phyloP scores from a whole-genome alignment of 2,797 vertebrate genomes.

The Crossoptilon crossoptilon region DNA sequence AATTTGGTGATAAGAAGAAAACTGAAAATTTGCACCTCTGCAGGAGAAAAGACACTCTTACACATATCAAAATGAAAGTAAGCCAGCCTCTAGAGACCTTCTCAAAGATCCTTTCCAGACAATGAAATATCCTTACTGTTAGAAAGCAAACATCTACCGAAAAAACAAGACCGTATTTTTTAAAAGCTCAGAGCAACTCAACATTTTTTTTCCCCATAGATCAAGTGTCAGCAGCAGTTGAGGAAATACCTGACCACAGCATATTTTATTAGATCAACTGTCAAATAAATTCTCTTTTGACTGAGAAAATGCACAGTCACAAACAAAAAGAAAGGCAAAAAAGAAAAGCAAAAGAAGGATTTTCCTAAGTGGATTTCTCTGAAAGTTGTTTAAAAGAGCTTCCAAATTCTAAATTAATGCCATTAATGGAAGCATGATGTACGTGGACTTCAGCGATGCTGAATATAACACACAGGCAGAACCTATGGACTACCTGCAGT shows the following conservation, averaged over 20 bases:
- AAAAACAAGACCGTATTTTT: background rate
- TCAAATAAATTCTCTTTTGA: conserved; percentile 7
- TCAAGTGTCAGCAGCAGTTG: conserved; percentile 2
- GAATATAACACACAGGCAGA: background rate
- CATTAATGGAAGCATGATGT: background rate
- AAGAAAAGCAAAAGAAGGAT: background rate
- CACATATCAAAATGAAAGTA: background rate
- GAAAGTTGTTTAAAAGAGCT: background rate
- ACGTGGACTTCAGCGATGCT: background rate
- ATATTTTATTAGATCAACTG: conserved; percentile 42
- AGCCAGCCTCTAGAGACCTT: background rate
- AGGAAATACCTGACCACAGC: background rate
- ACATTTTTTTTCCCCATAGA: background rate
- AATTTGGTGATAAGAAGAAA: background rate
- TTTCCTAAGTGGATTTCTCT: background rate
- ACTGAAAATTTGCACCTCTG: background rate
- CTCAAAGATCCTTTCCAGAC: background rate
- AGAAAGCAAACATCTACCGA: background rate
- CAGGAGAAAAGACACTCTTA: background rate
- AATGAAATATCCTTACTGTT: background rate
- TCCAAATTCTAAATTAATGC: background rate
- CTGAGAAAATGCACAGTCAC: background rate
- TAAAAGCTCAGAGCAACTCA: background rate
- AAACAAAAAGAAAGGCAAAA: background rate
- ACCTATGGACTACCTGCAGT: background rate